Percentiles rank a stretch among this genome's conserved stretches.
These are phyloP conservation scores for Pangasius djambal DNA, from an alignment of 2,797 vertebrate genomes.

Conservation along the genomic window DNA sequence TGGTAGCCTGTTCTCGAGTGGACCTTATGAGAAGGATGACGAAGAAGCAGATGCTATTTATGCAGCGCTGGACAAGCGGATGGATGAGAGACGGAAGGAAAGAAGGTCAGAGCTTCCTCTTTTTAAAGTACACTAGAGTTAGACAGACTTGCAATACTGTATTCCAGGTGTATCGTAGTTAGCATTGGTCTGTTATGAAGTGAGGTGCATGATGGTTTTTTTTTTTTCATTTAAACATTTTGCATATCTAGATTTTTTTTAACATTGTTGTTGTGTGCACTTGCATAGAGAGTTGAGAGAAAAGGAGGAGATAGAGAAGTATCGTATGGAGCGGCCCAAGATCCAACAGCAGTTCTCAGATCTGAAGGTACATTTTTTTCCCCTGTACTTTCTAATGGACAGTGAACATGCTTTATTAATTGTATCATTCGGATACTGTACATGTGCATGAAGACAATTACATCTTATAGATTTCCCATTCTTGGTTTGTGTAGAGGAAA, in stretches of 20 bases:
- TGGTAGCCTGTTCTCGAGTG: conserved; percentile 96
- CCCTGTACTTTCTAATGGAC: background rate
- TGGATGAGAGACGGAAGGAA: conserved; percentile 97
- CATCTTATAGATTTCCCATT: background rate
- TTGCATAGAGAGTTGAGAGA: conserved; percentile 88
- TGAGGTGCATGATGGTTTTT: background rate
- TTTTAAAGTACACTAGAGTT: background rate
- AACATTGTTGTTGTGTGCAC: background rate
- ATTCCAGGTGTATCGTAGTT: background rate
- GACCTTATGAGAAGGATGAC: conserved; percentile 96
- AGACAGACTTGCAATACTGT: background rate
- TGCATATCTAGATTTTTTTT: too few relatives aligned
- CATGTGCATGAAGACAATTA: background rate
- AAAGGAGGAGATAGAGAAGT: conserved; percentile 98
- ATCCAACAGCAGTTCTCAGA: conserved; percentile 99
- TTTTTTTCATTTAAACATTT: background rate
- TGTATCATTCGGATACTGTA: background rate
- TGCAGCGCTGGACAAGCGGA: conserved; percentile 93
- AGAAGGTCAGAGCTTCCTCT: conserved; percentile 78
- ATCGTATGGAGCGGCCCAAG: conserved; percentile 97
- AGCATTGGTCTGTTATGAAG: background rate
- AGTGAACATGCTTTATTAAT: background rate
- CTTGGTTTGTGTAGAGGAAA: conserved; percentile 80
- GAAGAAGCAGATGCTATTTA: conserved; percentile 98
- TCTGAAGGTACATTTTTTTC: conserved; percentile 82